Conservation (phyloP, 1,140 invertebrate genomes). For the Sitophilus oryzae region DNA sequence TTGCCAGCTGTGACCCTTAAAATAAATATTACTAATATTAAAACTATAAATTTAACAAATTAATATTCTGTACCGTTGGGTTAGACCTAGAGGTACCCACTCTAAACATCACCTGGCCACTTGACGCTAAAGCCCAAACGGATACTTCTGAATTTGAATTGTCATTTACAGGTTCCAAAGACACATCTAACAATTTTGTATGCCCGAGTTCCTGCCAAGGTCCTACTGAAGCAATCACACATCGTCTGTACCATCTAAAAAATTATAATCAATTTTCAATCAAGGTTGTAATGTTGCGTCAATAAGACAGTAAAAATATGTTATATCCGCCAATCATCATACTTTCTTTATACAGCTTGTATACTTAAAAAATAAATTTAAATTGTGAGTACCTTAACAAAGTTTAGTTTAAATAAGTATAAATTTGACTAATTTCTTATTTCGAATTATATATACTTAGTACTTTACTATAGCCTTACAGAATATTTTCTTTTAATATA, state of each 20-base stretch:
- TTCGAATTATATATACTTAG: too few relatives aligned
- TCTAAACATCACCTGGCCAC: slow-evolving; percentile 76
- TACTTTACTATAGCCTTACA: too few relatives aligned
- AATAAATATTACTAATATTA: slow-evolving; percentile 27
- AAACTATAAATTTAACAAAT: not conserved
- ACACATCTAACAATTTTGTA: slow-evolving; percentile 75
- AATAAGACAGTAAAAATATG: not conserved
- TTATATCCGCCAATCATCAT: too few relatives aligned
- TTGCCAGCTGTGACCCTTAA: slow-evolving; percentile 69
- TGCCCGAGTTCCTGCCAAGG: slow-evolving; percentile 83
- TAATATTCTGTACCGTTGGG: slow-evolving; percentile 22
- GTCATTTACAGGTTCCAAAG: slow-evolving; percentile 52
- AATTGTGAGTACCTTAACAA: too few relatives aligned
- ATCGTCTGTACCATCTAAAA: slow-evolving; percentile 68
- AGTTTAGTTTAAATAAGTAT: too few relatives aligned
- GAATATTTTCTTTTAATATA: too few relatives aligned
- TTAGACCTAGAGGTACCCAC: slow-evolving; percentile 64
- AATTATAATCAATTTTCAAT: slow-evolving; percentile 37
- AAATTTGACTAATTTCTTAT: too few relatives aligned
- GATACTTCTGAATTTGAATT: slow-evolving; percentile 42
- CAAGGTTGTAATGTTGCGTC: not conserved
- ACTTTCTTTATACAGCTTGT: too few relatives aligned
- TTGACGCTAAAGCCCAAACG: slow-evolving; percentile 76
- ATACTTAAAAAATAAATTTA: too few relatives aligned
- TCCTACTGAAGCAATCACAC: slow-evolving; percentile 72